A percentile compares a stretch with the other conserved stretches of the same genome.
Evolutionary conservation across 1,140 invertebrate species (phyloP).

Genomic region (Stegodyphus mimosarum): DNA sequence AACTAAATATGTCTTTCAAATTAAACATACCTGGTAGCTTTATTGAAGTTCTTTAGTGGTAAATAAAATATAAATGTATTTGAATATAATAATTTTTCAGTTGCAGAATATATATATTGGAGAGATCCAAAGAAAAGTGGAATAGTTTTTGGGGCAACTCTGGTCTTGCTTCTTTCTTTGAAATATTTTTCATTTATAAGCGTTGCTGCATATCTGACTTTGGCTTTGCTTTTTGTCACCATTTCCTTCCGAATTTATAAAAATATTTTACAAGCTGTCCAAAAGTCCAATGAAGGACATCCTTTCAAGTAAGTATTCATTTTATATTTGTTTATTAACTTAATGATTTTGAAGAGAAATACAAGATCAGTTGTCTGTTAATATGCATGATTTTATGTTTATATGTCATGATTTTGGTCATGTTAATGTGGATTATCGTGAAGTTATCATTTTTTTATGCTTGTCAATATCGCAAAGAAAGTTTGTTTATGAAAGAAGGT

Average conservation of each 20-base stretch:
- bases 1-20: too few relatives aligned
- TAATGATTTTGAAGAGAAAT: too few relatives aligned
- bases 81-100: conserved; percentile 73
- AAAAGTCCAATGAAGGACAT: conserved; percentile 96
- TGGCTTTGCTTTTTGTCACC: conserved; percentile 84
- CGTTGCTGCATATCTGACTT: conserved; percentile 90
- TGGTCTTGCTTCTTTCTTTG: conserved; percentile 89
- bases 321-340: background rate
- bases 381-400: too few relatives aligned
- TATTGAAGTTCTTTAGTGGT: background rate
- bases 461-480: too few relatives aligned
- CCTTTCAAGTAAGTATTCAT: conserved; percentile 85
- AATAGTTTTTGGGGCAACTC: conserved; percentile 86
- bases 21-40: too few relatives aligned
- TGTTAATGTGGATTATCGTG: too few relatives aligned
- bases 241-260: conserved; percentile 96
- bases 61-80: conserved; percentile 65
- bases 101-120: conserved; percentile 97
- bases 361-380: too few relatives aligned
- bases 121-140: conserved; percentile 93
- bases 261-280: conserved; percentile 92
- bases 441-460: too few relatives aligned
- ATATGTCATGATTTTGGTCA: too few relatives aligned
- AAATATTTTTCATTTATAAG: conserved; percentile 95
- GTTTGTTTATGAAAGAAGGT: too few relatives aligned